These are phyloP conservation scores for Melanogrammus aeglefinus DNA, from an alignment of 2,797 vertebrate genomes.

Conservation along the genomic window DNA sequence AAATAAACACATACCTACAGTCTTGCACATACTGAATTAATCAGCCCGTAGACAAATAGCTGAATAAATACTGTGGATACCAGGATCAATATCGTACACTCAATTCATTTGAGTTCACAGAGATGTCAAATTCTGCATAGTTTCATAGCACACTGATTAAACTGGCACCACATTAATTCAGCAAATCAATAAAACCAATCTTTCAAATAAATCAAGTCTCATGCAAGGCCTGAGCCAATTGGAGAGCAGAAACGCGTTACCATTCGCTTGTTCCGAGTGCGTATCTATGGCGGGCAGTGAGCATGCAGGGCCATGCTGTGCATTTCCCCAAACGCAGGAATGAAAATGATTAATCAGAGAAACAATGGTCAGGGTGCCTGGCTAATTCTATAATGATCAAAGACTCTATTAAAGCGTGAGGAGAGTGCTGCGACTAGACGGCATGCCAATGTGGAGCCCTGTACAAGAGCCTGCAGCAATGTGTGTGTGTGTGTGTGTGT, in stretches of 20 bases:
- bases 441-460: no score
- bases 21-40: constrained; percentile 69
- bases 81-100: constrained; percentile 73
- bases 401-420: constrained; percentile 64
- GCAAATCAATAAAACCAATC: constrained; percentile 79
- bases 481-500: no score
- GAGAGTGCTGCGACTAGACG: no score
- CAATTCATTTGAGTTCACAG: constrained; percentile 77
- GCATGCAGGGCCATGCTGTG: constrained; percentile 56
- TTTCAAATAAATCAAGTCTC: constrained; percentile 72
- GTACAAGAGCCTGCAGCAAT: neutral
- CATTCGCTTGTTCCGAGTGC: constrained; percentile 56
- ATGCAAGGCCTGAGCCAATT: constrained; percentile 15
- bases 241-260: constrained; percentile 64
- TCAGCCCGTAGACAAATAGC: constrained; percentile 74
- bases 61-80: constrained; percentile 76
- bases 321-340: constrained; percentile 69
- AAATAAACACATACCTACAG: constrained; percentile 39
- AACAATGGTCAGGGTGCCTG: constrained; percentile 68
- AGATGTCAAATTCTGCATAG: constrained; percentile 74
- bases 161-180: constrained; percentile 77
- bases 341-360: constrained; percentile 70
- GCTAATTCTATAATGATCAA: constrained; percentile 72
- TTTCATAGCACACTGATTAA: constrained; percentile 72
- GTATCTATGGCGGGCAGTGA: constrained; percentile 66